Evolutionary conservation across 2,888 invertebrate genomes (phyloP).

Genomic region (Atethmia centrago): DNA sequence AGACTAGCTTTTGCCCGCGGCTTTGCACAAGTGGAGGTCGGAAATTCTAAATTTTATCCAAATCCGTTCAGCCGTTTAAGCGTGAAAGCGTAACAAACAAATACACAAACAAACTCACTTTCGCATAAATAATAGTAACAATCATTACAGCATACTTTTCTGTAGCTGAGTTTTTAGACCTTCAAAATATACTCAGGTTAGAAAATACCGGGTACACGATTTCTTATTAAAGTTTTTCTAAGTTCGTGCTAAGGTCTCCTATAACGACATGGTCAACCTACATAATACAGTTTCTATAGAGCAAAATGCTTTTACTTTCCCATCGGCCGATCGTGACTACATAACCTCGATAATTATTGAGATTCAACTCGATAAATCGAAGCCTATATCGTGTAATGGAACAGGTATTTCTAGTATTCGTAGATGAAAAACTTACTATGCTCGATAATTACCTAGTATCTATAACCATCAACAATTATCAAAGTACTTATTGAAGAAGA

Average conservation of each 20-base stretch:
- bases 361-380: slow-evolving; percentile 20
- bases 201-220: not conserved
- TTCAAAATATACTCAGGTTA: not conserved
- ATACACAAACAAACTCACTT: no score
- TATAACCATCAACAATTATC: not conserved
- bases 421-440: not conserved
- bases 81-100: no score
- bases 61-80: no score
- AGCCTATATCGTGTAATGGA: not conserved
- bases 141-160: slow-evolving; percentile 41
- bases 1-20: no score
- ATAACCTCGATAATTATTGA: slow-evolving; percentile 43
- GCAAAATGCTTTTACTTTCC: slow-evolving; percentile 42
- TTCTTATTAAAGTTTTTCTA: not conserved
- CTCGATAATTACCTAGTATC: not conserved
- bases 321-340: slow-evolving; percentile 26
- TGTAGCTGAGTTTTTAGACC: not conserved
- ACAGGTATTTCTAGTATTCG: not conserved
- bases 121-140: no score
- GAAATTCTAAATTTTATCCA: no score
- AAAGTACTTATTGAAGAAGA: not conserved
- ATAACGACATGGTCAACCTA: not conserved
- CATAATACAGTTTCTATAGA: slow-evolving; percentile 3
- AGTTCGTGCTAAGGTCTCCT: not conserved
- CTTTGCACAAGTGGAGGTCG: no score